These are phyloP conservation scores for Hyles lineata DNA, from an alignment of 2,888 invertebrate genomes.

Conservation along the genomic window DNA sequence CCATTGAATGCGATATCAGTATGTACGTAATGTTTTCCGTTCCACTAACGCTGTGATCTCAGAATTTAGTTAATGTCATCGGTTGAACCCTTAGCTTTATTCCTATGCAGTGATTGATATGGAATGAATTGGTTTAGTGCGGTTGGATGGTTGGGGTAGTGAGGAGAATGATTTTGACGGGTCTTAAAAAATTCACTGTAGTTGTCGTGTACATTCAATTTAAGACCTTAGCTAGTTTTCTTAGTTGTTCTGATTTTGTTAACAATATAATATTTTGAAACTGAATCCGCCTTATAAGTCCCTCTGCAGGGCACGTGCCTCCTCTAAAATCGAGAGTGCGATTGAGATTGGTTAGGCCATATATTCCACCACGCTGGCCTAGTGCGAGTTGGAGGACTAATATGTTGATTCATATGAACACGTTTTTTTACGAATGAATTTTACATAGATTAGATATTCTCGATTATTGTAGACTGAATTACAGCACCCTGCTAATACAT, in stretches of 20 bases:
- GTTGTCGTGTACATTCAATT: background rate
- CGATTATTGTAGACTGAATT: no score
- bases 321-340: no score
- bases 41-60: conserved; percentile 56
- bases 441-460: no score
- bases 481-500: no score
- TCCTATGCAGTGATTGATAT: conserved; percentile 9
- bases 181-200: background rate
- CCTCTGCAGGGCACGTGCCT: no score
- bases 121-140: background rate
- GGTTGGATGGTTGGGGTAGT: background rate
- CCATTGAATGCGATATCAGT: conserved; percentile 67
- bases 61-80: conserved; percentile 55
- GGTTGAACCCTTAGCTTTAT: conserved; percentile 17
- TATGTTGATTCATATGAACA: no score
- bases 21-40: conserved; percentile 59
- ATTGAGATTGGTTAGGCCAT: no score
- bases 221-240: background rate
- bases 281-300: no score
- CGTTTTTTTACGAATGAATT: no score
- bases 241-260: background rate
- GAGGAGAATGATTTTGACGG: background rate
- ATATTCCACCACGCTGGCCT: no score
- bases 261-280: no score
- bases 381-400: no score